phyloP scores from a whole-genome alignment of 1,140 invertebrate species.

The Apis laboriosa region DNA sequence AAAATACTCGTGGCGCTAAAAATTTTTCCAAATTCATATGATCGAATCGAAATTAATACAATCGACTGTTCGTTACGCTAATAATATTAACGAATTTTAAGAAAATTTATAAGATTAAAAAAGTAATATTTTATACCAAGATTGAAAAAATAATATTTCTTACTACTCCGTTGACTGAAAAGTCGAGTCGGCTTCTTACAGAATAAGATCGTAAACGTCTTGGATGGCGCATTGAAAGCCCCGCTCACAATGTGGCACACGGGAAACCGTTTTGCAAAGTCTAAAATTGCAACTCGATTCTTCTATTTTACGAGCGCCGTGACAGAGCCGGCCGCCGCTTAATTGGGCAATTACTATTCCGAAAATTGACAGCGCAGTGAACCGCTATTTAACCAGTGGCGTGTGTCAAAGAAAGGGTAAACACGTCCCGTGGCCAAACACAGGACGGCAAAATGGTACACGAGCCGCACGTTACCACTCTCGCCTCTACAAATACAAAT shows the following conservation, averaged over 20 bases:
- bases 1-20: no score
- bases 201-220: constrained; percentile 23
- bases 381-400: constrained; percentile 21
- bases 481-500: constrained; percentile 69
- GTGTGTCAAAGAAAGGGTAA: constrained; percentile 36
- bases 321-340: neutral
- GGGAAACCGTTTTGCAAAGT: neutral
- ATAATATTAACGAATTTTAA: no score
- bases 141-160: no score
- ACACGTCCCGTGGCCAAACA: neutral
- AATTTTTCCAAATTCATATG: no score
- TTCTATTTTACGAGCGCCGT: constrained; percentile 7
- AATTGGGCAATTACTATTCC: constrained; percentile 34
- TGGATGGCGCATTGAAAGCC: neutral
- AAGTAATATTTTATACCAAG: no score
- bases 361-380: constrained; percentile 18
- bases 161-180: no score
- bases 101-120: no score
- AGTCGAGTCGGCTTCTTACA: neutral
- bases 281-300: constrained; percentile 19
- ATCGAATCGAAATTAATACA: no score
- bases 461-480: constrained; percentile 29
- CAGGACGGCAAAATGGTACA: constrained; percentile 36
- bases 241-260: constrained; percentile 11
- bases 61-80: no score